Percentiles rank a stretch among this genome's conserved stretches.
Conservation (phyloP, 2,888 invertebrate genomes). For the Agonopterix subpropinquella region DNA sequence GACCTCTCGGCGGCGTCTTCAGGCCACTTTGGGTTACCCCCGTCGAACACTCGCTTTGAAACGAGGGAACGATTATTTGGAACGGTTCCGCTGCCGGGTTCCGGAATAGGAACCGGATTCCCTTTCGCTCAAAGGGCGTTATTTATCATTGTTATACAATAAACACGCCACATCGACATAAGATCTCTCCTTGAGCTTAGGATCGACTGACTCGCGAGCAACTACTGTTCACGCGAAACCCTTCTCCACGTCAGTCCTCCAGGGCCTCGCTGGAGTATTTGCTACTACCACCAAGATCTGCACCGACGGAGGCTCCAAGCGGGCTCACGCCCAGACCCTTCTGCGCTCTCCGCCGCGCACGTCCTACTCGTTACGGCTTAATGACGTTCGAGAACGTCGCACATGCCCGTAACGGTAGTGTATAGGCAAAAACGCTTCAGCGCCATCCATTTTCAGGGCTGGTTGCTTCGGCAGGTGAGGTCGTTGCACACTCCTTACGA, state of each 20-base stretch:
- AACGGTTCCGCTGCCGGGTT: conserved; percentile 74
- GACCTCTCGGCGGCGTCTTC: conserved; percentile 74
- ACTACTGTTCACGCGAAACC: conserved; percentile 67
- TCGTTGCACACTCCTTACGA: conserved; percentile 76
- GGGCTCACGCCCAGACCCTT: conserved; percentile 74
- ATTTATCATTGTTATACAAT: conserved; percentile 18
- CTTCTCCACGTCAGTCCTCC: conserved; percentile 77
- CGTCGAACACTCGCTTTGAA: conserved; percentile 28
- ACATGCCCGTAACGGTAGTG: conserved; percentile 57
- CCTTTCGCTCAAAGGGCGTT: conserved; percentile 64
- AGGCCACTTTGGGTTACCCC: conserved; percentile 65
- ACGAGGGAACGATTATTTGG: conserved; percentile 54
- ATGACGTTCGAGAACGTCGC: conserved; percentile 32
- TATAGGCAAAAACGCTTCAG: conserved; percentile 65
- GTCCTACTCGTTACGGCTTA: conserved; percentile 78
- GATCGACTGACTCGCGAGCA: conserved; percentile 76
- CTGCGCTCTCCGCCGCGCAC: conserved; percentile 65
- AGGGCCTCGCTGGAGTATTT: conserved; percentile 80
- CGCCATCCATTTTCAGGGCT: conserved; percentile 82
- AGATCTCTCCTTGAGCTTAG: conserved; percentile 73
- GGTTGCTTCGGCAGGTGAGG: conserved; percentile 80
- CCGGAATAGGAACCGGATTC: conserved; percentile 77
- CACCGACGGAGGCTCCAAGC: conserved; percentile 70
- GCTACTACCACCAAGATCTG: conserved; percentile 83
- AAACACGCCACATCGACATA: conserved; percentile 51